These are phyloP conservation scores for Nanorana parkeri DNA, from an alignment of 2,113 vertebrate species.

Conservation along the genomic window DNA sequence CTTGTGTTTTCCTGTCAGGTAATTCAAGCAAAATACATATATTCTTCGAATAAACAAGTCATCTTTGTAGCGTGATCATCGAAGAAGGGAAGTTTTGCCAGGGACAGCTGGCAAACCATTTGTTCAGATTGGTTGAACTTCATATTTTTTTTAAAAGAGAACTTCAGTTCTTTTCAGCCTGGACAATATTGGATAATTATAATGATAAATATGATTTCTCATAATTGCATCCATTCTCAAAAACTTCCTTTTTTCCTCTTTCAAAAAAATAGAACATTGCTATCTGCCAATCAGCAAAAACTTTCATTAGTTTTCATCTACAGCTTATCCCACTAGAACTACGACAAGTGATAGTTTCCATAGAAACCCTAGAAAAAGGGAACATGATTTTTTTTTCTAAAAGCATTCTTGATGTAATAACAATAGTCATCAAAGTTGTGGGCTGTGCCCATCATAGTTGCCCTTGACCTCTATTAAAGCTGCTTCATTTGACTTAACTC, in stretches of 20 bases:
- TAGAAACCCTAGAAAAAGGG: constrained; percentile 16
- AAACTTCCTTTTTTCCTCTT: constrained; percentile 50
- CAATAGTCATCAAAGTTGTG: not conserved
- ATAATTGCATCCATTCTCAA: constrained; percentile 49
- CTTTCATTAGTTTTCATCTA: constrained; percentile 30
- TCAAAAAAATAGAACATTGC: constrained; percentile 26
- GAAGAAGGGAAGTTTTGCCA: constrained; percentile 48
- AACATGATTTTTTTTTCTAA: not conserved
- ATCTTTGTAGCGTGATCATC: constrained; percentile 31
- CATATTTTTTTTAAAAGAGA: constrained; percentile 34
- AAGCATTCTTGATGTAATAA: constrained; percentile 27
- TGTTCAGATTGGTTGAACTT: constrained; percentile 45
- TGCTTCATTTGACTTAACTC: constrained; percentile 45
- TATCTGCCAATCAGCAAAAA: constrained; percentile 43
- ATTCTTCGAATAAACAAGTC: constrained; percentile 28
- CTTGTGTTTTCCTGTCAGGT: constrained; percentile 45
- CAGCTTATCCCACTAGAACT: constrained; percentile 5
- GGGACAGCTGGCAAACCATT: constrained; percentile 54
- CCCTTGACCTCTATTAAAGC: constrained; percentile 54
- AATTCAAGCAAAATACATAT: constrained; percentile 49
- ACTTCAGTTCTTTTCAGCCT: constrained; percentile 54
- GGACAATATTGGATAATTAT: constrained; percentile 57
- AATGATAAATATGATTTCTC: constrained; percentile 56
- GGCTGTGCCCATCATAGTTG: constrained; percentile 27
- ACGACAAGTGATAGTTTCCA: constrained; percentile 27